Conservation (phyloP, 2,797 vertebrate genomes). For the Chiloscyllium punctatum region DNA sequence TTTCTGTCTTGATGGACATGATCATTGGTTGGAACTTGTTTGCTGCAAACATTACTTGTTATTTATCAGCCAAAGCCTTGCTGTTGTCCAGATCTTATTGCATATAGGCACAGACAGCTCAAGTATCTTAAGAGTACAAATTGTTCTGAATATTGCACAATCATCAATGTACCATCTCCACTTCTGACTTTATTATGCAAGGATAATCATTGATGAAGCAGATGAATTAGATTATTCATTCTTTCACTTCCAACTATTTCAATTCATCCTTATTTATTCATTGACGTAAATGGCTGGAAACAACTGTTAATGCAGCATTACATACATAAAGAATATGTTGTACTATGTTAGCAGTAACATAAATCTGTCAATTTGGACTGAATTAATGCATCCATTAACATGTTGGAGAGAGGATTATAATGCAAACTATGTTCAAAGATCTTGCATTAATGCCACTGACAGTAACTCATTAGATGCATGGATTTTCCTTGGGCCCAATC, state of each 20-base stretch:
- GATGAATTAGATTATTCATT: not conserved
- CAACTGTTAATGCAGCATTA: not conserved
- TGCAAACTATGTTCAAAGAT: not conserved
- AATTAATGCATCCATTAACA: slow-evolving; percentile 2
- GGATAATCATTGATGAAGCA: too few species aligned
- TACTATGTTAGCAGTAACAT: not conserved
- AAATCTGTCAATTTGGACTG: not conserved
- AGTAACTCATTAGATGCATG: not conserved
- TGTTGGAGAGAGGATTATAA: not conserved
- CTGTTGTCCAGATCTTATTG: too few species aligned
- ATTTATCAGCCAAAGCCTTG: too few species aligned
- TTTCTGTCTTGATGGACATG: too few species aligned
- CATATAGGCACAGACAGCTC: too few species aligned
- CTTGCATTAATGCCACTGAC: not conserved
- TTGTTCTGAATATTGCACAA: too few species aligned
- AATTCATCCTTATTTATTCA: not conserved
- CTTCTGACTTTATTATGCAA: too few species aligned
- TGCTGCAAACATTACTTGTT: too few species aligned
- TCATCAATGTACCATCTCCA: too few species aligned
- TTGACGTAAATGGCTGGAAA: not conserved
- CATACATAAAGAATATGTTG: not conserved
- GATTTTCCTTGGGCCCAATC: not conserved
- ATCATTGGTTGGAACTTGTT: too few species aligned
- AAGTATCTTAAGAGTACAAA: too few species aligned
- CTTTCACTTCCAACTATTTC: not conserved